These are phyloP conservation scores for Prosapia bicincta DNA, from an alignment of 2,888 invertebrate genomes.

Conservation along the genomic window DNA sequence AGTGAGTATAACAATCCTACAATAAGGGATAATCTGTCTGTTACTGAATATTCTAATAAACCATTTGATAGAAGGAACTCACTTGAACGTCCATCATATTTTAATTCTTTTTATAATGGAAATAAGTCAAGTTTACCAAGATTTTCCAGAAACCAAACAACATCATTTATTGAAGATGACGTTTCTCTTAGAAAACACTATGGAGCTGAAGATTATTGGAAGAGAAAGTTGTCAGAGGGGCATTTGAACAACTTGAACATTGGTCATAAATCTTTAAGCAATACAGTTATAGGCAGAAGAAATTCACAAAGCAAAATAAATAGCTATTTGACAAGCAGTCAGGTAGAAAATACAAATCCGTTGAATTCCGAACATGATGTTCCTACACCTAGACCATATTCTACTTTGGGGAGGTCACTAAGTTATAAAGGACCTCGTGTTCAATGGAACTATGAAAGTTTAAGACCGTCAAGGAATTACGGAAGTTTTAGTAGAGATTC, in stretches of 20 bases:
- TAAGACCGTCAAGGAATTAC: not conserved
- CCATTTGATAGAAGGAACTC: conserved; percentile 10
- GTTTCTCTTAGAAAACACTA: not conserved
- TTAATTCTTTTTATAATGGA: conserved; percentile 13
- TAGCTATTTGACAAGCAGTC: not conserved
- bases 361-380: not conserved
- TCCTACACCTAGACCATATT: not conserved
- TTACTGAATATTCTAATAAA: not conserved
- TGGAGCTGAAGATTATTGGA: not conserved
- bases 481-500: not conserved
- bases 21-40: not conserved
- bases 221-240: not conserved
- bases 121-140: not conserved
- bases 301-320: not conserved
- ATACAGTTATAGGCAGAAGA: not conserved
- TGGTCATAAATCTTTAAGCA: not conserved
- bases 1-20: not conserved
- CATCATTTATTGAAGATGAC: not conserved
- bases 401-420: not conserved
- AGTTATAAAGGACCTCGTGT: not conserved
- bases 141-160: not conserved
- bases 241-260: not conserved
- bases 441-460: not conserved
- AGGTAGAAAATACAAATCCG: not conserved
- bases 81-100: conserved; percentile 20